Conservation (phyloP, 2,888 invertebrate genomes). For the Drosophila pseudotalamancana region DNA sequence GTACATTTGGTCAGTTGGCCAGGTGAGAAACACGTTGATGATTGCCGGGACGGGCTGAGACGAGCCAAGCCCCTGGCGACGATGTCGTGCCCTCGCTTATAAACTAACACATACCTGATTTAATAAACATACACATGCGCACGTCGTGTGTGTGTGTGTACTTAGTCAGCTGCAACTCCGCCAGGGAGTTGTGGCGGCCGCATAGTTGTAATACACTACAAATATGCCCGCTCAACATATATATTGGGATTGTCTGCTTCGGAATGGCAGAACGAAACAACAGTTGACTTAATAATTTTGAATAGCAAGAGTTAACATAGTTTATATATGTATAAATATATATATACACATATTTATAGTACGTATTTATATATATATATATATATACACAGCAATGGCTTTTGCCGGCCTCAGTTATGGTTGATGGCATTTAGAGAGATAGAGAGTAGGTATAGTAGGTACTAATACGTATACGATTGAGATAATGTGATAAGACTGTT, state of each 20-base stretch:
- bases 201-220: slow-evolving; percentile 30
- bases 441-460: slow-evolving; percentile 53
- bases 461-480: slow-evolving; percentile 41
- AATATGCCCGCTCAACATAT: slow-evolving; percentile 28
- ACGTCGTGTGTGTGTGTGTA: background rate
- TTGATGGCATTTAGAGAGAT: slow-evolving; percentile 44
- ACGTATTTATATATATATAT: slow-evolving; percentile 15
- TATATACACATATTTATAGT: slow-evolving; percentile 18
- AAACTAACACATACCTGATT: slow-evolving; percentile 68
- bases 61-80: slow-evolving; percentile 17
- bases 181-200: slow-evolving; percentile 40
- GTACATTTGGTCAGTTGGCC: slow-evolving; percentile 44
- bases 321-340: slow-evolving; percentile 18
- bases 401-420: slow-evolving; percentile 10
- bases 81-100: slow-evolving; percentile 48
- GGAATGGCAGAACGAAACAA: slow-evolving; percentile 55
- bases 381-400: slow-evolving; percentile 28
- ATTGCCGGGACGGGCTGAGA: slow-evolving; percentile 17
- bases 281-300: slow-evolving; percentile 66
- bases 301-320: slow-evolving; percentile 33
- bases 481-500: slow-evolving; percentile 46
- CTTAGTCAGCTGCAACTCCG: slow-evolving; percentile 40
- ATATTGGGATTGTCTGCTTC: slow-evolving; percentile 25
- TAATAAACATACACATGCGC: background rate
- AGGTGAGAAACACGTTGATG: slow-evolving; percentile 71